A percentile compares a stretch with the other conserved stretches of the same genome.
phyloP scores from a whole-genome alignment of 2,113 vertebrate species.

The Oostethus manadensis region DNA sequence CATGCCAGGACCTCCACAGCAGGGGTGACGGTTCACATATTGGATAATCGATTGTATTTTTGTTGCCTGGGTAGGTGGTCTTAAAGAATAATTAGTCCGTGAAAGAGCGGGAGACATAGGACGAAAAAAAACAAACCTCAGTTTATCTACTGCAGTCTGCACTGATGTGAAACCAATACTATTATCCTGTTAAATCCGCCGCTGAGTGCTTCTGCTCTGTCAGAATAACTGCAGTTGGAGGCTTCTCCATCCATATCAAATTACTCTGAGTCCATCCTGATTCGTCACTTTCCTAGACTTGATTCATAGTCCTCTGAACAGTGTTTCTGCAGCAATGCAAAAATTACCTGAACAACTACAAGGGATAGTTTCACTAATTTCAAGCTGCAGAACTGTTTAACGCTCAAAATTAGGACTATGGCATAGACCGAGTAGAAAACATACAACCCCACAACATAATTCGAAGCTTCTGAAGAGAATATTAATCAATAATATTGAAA shows the following conservation, averaged over 20 bases:
- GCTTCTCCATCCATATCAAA: constrained; percentile 57
- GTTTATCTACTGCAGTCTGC: constrained; percentile 54
- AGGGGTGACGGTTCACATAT: constrained; percentile 58
- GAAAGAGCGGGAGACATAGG: constrained; percentile 31
- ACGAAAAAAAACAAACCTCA: constrained; percentile 36
- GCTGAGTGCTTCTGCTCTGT: constrained; percentile 35
- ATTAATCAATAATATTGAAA: too few species aligned
- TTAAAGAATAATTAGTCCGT: constrained; percentile 68
- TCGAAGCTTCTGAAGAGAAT: too few species aligned
- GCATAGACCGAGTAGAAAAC: too few species aligned
- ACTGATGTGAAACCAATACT: constrained; percentile 73
- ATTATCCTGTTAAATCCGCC: constrained; percentile 64
- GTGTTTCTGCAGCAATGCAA: constrained; percentile 42
- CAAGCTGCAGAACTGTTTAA: too few species aligned
- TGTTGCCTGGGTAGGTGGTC: constrained; percentile 59
- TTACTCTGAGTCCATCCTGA: constrained; percentile 50
- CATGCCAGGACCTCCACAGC: constrained; percentile 56
- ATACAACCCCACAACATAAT: too few species aligned
- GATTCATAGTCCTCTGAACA: constrained; percentile 34
- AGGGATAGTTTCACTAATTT: too few species aligned
- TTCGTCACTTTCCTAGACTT: constrained; percentile 44
- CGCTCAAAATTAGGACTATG: too few species aligned
- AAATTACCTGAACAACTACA: constrained; percentile 10
- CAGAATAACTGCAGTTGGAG: constrained; percentile 46
- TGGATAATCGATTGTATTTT: constrained; percentile 70